These are phyloP conservation scores for Danionella cerebrum DNA, from an alignment of 2,113 vertebrate genomes.

Conservation along the genomic window DNA sequence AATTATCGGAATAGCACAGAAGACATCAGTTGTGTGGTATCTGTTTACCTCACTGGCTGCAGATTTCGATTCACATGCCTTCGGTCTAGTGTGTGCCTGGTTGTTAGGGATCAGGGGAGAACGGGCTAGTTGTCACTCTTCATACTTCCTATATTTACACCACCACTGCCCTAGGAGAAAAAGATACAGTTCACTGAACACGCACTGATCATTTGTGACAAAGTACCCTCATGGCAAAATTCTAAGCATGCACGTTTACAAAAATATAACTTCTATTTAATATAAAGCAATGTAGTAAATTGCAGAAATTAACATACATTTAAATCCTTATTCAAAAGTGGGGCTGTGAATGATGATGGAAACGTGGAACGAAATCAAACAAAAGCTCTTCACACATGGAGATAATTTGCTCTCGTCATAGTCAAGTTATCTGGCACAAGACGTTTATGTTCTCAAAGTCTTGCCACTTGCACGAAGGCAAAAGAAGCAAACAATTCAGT, in stretches of 20 bases:
- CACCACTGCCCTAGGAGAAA: not conserved
- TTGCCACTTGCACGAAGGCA: not conserved
- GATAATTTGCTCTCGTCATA: not conserved
- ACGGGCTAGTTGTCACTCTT: not conserved
- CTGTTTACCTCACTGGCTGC: not conserved
- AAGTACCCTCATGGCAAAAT: not conserved
- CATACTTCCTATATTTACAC: not conserved
- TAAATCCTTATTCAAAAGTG: not conserved
- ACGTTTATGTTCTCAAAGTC: not conserved
- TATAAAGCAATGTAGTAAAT: too few species aligned
- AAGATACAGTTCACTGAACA: not conserved
- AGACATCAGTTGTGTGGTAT: not conserved
- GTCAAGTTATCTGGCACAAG: not conserved
- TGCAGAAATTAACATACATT: not conserved
- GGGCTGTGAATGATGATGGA: too few species aligned
- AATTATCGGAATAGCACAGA: not conserved
- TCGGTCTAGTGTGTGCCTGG: not conserved
- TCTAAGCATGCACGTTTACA: not conserved
- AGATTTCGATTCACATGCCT: not conserved
- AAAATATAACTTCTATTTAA: too few species aligned
- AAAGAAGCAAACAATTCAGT: conserved; percentile 9
- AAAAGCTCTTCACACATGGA: not conserved
- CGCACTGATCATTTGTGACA: not conserved
- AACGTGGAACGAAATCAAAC: not conserved
- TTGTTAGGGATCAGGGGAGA: not conserved